phyloP scores from a whole-genome alignment of 2,113 vertebrate species.

The Myrmophylax atrothorax region DNA sequence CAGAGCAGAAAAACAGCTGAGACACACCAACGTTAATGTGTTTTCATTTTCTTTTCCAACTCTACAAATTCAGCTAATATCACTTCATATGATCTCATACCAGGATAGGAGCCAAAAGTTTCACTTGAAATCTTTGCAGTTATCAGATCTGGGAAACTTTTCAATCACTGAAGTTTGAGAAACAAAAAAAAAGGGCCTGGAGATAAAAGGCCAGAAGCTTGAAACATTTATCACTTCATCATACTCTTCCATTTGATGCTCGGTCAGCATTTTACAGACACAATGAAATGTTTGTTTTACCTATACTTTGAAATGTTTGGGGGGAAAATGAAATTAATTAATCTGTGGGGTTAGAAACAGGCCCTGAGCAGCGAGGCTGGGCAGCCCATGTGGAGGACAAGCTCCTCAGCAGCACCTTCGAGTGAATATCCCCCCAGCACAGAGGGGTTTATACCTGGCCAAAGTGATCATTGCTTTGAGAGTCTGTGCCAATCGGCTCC shows the following conservation, averaged over 20 bases:
- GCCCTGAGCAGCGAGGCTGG: neutral
- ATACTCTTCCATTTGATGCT: slow-evolving; percentile 26
- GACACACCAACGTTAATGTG: neutral
- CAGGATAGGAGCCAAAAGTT: slow-evolving; percentile 62
- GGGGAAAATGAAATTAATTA: neutral
- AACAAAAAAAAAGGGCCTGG: neutral
- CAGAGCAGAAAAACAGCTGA: neutral
- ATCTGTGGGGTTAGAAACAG: neutral
- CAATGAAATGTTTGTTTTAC: neutral
- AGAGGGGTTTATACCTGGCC: neutral
- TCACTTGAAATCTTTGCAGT: slow-evolving; percentile 60
- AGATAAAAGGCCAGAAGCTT: slow-evolving; percentile 48
- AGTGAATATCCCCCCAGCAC: neutral
- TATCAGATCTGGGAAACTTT: slow-evolving; percentile 71
- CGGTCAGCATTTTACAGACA: slow-evolving; percentile 32
- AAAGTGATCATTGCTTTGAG: neutral
- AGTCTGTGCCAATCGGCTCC: neutral
- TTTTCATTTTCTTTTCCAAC: slow-evolving; percentile 26
- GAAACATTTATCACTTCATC: slow-evolving; percentile 65
- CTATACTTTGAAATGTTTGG: neutral
- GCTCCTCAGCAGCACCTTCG: neutral
- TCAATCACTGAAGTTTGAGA: slow-evolving; percentile 54
- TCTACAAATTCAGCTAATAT: slow-evolving; percentile 42
- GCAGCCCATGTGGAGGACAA: neutral
- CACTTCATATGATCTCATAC: slow-evolving; percentile 58